Conservation (phyloP, 2,888 invertebrate genomes). For the Oxyteleia sp. region DNA sequence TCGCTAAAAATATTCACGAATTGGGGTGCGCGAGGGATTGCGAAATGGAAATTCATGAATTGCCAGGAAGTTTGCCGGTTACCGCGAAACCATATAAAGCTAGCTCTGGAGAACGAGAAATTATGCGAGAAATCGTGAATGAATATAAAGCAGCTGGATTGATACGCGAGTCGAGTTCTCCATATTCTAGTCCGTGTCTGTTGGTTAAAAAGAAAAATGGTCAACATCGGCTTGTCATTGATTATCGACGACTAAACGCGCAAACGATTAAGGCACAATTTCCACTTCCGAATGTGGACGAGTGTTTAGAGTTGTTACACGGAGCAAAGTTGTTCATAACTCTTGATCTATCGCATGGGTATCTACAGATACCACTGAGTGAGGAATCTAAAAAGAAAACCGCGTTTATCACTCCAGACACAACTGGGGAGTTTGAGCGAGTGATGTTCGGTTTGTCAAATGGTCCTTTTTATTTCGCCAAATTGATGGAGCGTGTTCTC, state of each 20-base stretch:
- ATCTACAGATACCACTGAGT: background rate
- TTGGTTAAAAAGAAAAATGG: conserved; percentile 3
- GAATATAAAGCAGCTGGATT: conserved; percentile 2
- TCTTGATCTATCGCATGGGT: background rate
- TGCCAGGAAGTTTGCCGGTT: background rate
- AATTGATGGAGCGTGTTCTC: too few relatives aligned
- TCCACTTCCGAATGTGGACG: background rate
- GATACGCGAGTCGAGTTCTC: background rate
- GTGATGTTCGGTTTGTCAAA: too few relatives aligned
- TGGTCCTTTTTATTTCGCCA: too few relatives aligned
- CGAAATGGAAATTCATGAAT: background rate
- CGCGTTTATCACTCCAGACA: too few relatives aligned
- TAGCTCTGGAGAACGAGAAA: background rate
- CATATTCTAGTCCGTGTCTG: background rate
- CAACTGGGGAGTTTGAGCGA: too few relatives aligned
- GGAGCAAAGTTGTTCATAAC: background rate
- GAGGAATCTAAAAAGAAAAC: too few relatives aligned
- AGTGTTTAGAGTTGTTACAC: background rate
- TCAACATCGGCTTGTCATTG: background rate
- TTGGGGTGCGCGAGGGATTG: background rate
- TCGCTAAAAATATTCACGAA: conserved; percentile 6
- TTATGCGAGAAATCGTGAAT: background rate
- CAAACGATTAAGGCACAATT: background rate
- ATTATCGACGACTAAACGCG: background rate
- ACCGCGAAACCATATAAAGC: background rate